phyloP scores from a whole-genome alignment of 2,113 vertebrate species.

The Strix aluco region DNA sequence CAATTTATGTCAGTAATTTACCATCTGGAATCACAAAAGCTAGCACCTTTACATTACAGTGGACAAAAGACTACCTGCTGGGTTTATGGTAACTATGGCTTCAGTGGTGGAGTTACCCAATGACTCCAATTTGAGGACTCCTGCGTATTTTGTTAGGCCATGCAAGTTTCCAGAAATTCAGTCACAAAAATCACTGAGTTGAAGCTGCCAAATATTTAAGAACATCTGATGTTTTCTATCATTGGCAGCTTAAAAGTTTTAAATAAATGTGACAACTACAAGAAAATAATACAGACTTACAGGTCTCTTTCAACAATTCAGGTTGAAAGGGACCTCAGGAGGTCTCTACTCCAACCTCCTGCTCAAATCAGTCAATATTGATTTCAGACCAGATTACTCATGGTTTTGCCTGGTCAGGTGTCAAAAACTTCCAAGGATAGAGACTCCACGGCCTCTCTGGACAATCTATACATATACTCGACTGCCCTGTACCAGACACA shows the following conservation, averaged over 20 bases:
- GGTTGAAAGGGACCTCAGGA: neutral
- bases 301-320: neutral
- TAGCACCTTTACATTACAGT: neutral
- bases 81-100: neutral
- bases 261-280: constrained; percentile 2
- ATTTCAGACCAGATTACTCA: neutral
- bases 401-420: neutral
- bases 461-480: neutral
- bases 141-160: neutral
- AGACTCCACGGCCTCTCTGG: neutral
- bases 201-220: neutral
- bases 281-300: neutral
- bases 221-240: constrained; percentile 24
- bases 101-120: neutral
- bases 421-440: neutral
- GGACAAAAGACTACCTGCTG: accelerated
- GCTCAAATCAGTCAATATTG: neutral
- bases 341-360: neutral
- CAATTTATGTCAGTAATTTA: neutral
- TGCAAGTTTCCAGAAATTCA: neutral
- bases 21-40: neutral
- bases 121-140: neutral
- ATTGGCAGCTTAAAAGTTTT: neutral
- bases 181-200: neutral
- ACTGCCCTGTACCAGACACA: neutral